phyloP scores from a whole-genome alignment of 2,888 invertebrate genomes.

The Pelosia muscerda region DNA sequence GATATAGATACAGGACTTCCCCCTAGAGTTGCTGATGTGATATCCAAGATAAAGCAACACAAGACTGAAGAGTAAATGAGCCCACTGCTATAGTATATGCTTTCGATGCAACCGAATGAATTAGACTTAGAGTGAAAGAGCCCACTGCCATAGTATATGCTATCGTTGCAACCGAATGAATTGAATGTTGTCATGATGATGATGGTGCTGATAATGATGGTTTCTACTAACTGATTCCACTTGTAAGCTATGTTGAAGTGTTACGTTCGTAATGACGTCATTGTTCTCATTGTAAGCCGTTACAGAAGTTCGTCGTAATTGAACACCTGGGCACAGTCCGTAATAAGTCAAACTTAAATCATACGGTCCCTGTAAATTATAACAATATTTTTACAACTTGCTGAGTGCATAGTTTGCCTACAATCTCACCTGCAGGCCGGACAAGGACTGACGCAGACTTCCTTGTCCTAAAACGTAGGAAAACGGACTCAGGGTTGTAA shows the following conservation, averaged over 20 bases:
- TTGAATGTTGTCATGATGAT: not conserved
- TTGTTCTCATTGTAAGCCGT: not conserved
- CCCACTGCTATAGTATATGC: not conserved
- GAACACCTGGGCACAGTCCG: conserved; percentile 2
- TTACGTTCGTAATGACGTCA: not conserved
- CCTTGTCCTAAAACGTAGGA: too few relatives aligned
- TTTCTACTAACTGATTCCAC: conserved; percentile 1
- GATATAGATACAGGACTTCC: too few relatives aligned
- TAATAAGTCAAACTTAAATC: conserved; percentile 1
- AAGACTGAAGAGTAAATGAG: too few relatives aligned
- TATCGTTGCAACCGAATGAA: not conserved
- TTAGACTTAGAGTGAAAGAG: too few relatives aligned
- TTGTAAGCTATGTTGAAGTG: conserved; percentile 3
- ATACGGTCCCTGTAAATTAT: not conserved
- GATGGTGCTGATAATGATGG: not conserved
- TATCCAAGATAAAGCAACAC: too few relatives aligned
- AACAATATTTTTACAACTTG: not conserved
- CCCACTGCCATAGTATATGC: not conserved
- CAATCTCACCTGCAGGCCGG: too few relatives aligned
- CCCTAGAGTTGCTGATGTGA: too few relatives aligned
- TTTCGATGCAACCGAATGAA: not conserved
- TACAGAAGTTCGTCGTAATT: not conserved
- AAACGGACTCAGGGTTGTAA: too few relatives aligned
- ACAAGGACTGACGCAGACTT: too few relatives aligned
- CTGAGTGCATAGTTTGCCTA: not conserved